Conservation (phyloP, 2,888 invertebrate species). For the Diarsia mendica region DNA sequence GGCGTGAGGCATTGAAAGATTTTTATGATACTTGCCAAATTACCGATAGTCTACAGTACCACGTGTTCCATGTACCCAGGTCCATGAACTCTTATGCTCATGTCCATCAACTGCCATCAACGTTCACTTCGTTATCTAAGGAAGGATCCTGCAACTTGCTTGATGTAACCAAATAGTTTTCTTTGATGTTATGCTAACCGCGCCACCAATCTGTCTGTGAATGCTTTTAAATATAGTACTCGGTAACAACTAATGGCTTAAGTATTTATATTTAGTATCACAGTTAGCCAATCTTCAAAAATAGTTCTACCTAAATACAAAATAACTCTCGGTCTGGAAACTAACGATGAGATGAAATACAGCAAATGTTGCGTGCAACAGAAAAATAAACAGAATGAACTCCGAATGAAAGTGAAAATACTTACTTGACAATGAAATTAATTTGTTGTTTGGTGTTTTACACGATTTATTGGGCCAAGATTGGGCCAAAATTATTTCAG, state of each 20-base stretch:
- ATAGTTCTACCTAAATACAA: slow-evolving; percentile 35
- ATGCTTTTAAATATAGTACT: slow-evolving; percentile 45
- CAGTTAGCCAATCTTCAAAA: slow-evolving; percentile 33
- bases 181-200: slow-evolving; percentile 33
- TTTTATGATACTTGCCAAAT: slow-evolving; percentile 36
- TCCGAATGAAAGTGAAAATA: slow-evolving; percentile 47
- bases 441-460: slow-evolving; percentile 48
- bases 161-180: slow-evolving; percentile 19
- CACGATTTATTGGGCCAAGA: slow-evolving; percentile 38
- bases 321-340: slow-evolving; percentile 34
- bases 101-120: slow-evolving; percentile 12
- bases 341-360: slow-evolving; percentile 26
- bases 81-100: slow-evolving; percentile 30
- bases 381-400: slow-evolving; percentile 45
- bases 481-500: slow-evolving; percentile 16
- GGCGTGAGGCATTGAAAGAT: slow-evolving; percentile 21
- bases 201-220: slow-evolving; percentile 42
- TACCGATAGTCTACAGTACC: slow-evolving; percentile 3
- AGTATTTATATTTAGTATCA: slow-evolving; percentile 28
- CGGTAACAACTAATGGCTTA: slow-evolving; percentile 19
- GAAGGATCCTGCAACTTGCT: slow-evolving; percentile 24
- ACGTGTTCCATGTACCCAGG: slow-evolving; percentile 16
- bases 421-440: slow-evolving; percentile 55
- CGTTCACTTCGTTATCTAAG: neutral
- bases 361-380: slow-evolving; percentile 21